Evolutionary conservation across 2,888 invertebrate species (phyloP).

Genomic region (Sceliomorpha sp.): DNA sequence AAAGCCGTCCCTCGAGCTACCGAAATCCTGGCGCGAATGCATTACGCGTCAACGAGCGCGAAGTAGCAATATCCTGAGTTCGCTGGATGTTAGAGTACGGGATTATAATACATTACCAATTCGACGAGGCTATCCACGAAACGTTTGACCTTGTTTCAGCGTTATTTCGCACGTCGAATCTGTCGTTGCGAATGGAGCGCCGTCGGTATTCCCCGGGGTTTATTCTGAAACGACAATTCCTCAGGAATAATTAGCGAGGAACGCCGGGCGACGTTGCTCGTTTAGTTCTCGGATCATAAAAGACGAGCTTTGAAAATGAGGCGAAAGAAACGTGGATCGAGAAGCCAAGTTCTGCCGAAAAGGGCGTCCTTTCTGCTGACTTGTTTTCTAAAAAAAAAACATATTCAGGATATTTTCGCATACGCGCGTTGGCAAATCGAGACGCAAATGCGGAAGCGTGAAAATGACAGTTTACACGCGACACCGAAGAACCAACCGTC

Average conservation of each 20-base stretch:
- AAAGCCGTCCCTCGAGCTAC: constrained; percentile 59
- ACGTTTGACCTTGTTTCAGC: constrained; percentile 70
- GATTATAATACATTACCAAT: constrained; percentile 80
- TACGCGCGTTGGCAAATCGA: too few species aligned
- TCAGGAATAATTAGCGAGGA: too few species aligned
- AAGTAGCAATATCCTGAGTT: constrained; percentile 80
- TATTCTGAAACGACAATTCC: too few species aligned
- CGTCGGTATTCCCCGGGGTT: too few species aligned
- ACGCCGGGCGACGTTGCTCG: too few species aligned
- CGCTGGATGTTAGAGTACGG: constrained; percentile 68
- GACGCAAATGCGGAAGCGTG: constrained; percentile 66
- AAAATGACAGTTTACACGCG: constrained; percentile 67
- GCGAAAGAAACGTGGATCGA: too few species aligned
- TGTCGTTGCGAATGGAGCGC: neutral
- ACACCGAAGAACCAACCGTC: constrained; percentile 52
- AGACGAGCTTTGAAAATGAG: too few species aligned
- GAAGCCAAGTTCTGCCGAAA: too few species aligned
- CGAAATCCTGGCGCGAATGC: constrained; percentile 78
- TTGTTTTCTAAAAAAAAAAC: too few species aligned
- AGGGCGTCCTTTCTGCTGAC: too few species aligned
- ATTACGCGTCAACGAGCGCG: constrained; percentile 79
- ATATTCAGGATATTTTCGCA: too few species aligned
- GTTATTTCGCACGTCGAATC: constrained; percentile 60
- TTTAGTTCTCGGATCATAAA: too few species aligned
- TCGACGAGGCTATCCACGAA: constrained; percentile 69